Percentiles rank a stretch among this genome's conserved stretches.
phyloP scores from a whole-genome alignment of 1,140 invertebrate species.

The Bacillus rossius region DNA sequence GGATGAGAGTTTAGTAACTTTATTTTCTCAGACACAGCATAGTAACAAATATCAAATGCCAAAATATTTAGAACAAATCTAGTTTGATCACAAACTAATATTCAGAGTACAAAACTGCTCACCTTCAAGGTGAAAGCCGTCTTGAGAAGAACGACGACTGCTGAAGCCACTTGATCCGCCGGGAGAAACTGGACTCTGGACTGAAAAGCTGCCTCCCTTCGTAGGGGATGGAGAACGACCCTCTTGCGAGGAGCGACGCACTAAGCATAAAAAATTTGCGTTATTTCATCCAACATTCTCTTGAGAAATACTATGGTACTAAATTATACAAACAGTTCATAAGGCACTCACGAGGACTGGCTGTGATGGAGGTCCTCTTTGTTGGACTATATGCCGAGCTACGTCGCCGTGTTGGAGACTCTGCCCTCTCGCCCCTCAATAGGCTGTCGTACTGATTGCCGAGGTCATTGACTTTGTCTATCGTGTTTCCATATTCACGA shows the following conservation, averaged over 20 bases:
- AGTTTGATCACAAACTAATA: no score
- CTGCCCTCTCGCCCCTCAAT: slow-evolving; percentile 62
- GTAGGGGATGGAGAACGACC: slow-evolving; percentile 74
- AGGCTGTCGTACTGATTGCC: slow-evolving; percentile 76
- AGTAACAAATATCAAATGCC: no score
- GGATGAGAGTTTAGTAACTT: no score
- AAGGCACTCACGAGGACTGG: slow-evolving; percentile 49
- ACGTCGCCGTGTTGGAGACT: slow-evolving; percentile 62
- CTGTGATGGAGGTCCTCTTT: slow-evolving; percentile 55
- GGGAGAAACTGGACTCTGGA: slow-evolving; percentile 70
- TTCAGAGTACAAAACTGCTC: background rate
- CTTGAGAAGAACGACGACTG: slow-evolving; percentile 83
- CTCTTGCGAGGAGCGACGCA: slow-evolving; percentile 62
- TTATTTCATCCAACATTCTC: background rate
- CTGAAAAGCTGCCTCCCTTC: slow-evolving; percentile 53
- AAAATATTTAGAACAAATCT: no score
- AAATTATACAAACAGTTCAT: no score
- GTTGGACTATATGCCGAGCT: slow-evolving; percentile 64
- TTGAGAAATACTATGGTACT: no score
- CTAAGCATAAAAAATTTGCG: slow-evolving; percentile 42
- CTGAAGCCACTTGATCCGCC: slow-evolving; percentile 88
- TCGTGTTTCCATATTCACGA: slow-evolving; percentile 74
- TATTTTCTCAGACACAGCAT: no score
- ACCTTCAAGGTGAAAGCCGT: slow-evolving; percentile 81
- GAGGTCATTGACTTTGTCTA: slow-evolving; percentile 89